These are phyloP conservation scores for Neodiprion fabricii DNA, from an alignment of 1,140 invertebrate species.

Conservation along the genomic window DNA sequence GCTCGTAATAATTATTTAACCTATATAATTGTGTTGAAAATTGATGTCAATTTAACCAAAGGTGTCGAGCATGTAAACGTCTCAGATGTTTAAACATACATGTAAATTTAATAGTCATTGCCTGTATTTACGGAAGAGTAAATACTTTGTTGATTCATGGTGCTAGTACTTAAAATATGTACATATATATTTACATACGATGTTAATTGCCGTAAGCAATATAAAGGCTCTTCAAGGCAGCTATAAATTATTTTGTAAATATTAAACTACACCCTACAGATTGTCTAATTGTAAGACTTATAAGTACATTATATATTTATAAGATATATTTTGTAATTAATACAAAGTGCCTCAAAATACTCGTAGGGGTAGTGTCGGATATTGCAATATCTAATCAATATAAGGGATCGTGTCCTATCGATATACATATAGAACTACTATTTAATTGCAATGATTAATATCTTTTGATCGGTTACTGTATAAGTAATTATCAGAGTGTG, in stretches of 20 bases:
- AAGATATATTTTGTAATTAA: background rate
- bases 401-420: background rate
- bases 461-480: conserved; percentile 33
- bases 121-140: background rate
- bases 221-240: conserved; percentile 2
- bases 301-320: background rate
- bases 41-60: no score
- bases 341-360: conserved; percentile 1
- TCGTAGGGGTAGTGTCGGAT: conserved; percentile 6
- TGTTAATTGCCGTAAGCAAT: background rate
- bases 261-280: background rate
- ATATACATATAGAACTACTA: background rate
- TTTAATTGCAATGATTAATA: conserved; percentile 1
- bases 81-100: no score
- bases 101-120: no score
- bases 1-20: no score
- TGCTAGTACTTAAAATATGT: background rate
- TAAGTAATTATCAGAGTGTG: conserved; percentile 46
- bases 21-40: no score
- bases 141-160: conserved; percentile 3
- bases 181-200: background rate
- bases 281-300: background rate
- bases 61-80: no score
- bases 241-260: conserved; percentile 6
- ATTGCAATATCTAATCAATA: conserved; percentile 4